These are phyloP conservation scores for Somateria mollissima DNA, from an alignment of 2,797 vertebrate genomes.

Conservation along the genomic window DNA sequence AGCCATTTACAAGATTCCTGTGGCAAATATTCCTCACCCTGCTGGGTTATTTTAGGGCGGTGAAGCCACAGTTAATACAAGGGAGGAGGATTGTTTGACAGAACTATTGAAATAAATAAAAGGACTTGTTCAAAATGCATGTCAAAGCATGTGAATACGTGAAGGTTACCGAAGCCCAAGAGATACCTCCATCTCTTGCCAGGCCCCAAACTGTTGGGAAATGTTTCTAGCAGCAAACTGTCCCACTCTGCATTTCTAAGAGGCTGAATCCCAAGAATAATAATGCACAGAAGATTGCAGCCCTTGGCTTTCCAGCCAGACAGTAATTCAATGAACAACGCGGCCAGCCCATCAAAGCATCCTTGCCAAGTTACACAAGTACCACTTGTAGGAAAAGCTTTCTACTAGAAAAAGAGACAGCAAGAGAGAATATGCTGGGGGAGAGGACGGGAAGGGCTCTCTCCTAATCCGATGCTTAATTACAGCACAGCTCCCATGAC, in stretches of 20 bases:
- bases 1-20: constrained; percentile 67
- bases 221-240: constrained; percentile 56
- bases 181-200: constrained; percentile 61
- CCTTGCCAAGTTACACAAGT: constrained; percentile 58
- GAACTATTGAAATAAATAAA: constrained; percentile 59
- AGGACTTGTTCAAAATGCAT: constrained; percentile 47
- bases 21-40: constrained; percentile 60
- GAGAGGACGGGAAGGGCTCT: not conserved
- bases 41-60: constrained; percentile 63
- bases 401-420: constrained; percentile 31
- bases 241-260: constrained; percentile 68
- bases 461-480: not conserved
- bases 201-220: constrained; percentile 29
- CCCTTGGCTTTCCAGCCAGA: constrained; percentile 61
- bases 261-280: constrained; percentile 68
- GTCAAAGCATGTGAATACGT: constrained; percentile 48
- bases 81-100: constrained; percentile 7
- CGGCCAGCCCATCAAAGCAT: constrained; percentile 23
- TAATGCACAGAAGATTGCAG: constrained; percentile 66
- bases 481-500: not conserved
- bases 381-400: constrained; percentile 59
- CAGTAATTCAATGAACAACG: constrained; percentile 36
- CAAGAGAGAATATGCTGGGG: constrained; percentile 32
- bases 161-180: constrained; percentile 56
- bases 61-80: constrained; percentile 24